Percentiles rank a stretch among this genome's conserved stretches.
Evolutionary conservation across 2,888 invertebrate genomes (phyloP).

Genomic region (Nephrotoma flavescens): DNA sequence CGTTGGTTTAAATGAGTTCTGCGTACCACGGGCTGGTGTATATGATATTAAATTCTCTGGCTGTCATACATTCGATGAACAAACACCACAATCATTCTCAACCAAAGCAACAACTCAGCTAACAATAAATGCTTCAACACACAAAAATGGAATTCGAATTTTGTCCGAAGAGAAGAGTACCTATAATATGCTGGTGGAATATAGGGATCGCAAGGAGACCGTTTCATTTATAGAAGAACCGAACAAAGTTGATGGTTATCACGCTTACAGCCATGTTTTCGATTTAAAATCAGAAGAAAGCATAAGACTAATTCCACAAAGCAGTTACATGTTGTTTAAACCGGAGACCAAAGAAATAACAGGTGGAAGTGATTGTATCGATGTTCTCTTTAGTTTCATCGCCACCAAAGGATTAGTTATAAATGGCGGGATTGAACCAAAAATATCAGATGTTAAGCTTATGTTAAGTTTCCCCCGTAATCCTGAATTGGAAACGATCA

Average conservation of each 20-base stretch:
- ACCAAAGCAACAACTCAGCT: conserved; percentile 28
- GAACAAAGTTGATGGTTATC: conserved; percentile 33
- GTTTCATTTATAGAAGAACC: conserved; percentile 26
- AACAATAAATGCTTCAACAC: conserved; percentile 39
- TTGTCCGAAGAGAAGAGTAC: conserved; percentile 30
- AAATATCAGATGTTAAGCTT: conserved; percentile 42
- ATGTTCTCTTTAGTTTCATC: conserved; percentile 44
- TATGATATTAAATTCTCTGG: conserved; percentile 61
- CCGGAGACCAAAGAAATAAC: conserved; percentile 43
- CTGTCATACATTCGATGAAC: conserved; percentile 58
- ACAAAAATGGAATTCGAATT: conserved; percentile 37
- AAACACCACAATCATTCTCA: conserved; percentile 29
- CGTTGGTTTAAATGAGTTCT: conserved; percentile 55
- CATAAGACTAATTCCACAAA: conserved; percentile 45
- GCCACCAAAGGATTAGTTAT: conserved; percentile 52
- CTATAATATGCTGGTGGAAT: conserved; percentile 21
- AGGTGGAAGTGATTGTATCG: conserved; percentile 51
- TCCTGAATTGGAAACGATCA: conserved; percentile 17
- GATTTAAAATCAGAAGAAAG: conserved; percentile 32
- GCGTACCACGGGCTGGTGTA: conserved; percentile 51
- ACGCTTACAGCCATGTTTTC: conserved; percentile 25
- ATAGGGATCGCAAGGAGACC: conserved; percentile 19
- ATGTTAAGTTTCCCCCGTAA: conserved; percentile 34
- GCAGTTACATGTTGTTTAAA: conserved; percentile 55
- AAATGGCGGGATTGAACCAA: conserved; percentile 45